Evolutionary conservation across 2,888 invertebrate species (phyloP).

Genomic region (Thysanoteuthis rhombus): DNA sequence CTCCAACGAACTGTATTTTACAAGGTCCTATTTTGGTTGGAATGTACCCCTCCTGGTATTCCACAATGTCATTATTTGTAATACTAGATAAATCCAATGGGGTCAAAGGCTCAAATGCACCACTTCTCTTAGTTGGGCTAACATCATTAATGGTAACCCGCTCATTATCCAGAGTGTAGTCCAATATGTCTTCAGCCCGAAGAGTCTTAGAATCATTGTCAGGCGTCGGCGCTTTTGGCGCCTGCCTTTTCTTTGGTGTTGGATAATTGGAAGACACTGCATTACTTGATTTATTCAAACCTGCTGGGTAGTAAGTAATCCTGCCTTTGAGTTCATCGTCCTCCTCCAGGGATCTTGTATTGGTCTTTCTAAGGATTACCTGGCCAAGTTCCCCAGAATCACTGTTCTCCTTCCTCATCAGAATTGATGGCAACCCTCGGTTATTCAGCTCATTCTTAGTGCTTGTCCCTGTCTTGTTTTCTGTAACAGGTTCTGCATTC

Average conservation of each 20-base stretch:
- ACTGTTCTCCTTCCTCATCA: conserved; percentile 14
- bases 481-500: background rate
- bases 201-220: background rate
- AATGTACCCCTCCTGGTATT: conserved; percentile 28
- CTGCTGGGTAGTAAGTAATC: conserved; percentile 30
- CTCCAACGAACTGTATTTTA: conserved; percentile 29
- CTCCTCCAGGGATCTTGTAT: background rate
- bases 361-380: conserved; percentile 16
- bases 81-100: conserved; percentile 26
- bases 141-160: background rate
- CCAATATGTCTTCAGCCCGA: background rate
- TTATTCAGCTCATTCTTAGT: conserved; percentile 1
- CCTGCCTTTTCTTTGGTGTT: conserved; percentile 24
- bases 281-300: conserved; percentile 17
- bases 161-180: conserved; percentile 2
- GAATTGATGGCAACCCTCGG: conserved; percentile 25
- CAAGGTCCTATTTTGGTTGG: conserved; percentile 28
- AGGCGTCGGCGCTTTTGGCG: background rate
- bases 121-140: background rate
- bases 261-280: background rate
- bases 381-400: conserved; percentile 29
- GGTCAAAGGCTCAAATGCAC: background rate
- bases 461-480: background rate
- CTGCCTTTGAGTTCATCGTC: conserved; percentile 28
- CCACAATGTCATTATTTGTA: conserved; percentile 17